These are phyloP conservation scores for Leptinotarsa texana DNA, from an alignment of 1,140 invertebrate genomes.

Conservation along the genomic window DNA sequence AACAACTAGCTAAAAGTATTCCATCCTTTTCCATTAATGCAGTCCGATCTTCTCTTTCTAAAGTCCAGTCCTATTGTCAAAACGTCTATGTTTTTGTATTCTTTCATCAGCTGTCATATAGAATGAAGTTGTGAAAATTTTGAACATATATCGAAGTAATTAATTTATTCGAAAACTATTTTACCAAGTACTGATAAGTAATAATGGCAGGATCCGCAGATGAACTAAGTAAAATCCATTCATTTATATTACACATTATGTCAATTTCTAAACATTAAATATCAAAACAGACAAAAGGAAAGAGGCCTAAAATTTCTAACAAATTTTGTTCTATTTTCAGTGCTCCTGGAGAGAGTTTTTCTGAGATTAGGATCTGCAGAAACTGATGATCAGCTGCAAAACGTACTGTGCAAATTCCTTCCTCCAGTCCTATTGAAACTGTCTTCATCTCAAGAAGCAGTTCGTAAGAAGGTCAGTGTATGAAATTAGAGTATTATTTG, in stretches of 20 bases:
- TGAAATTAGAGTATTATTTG: neutral
- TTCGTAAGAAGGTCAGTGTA: constrained; percentile 73
- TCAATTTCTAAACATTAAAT: neutral
- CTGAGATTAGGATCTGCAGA: constrained; percentile 85
- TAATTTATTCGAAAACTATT: too few relatives aligned
- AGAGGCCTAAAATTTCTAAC: neutral
- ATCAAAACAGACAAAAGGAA: neutral
- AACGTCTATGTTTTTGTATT: too few relatives aligned
- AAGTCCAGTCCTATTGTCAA: too few relatives aligned
- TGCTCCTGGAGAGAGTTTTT: constrained; percentile 86
- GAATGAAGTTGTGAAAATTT: too few relatives aligned
- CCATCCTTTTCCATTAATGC: too few relatives aligned
- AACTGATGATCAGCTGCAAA: constrained; percentile 85
- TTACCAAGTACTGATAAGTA: neutral
- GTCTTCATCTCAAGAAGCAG: constrained; percentile 81
- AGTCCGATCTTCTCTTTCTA: too few relatives aligned
- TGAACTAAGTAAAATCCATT: constrained; percentile 59
- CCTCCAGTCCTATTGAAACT: constrained; percentile 88
- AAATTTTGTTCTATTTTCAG: constrained; percentile 56
- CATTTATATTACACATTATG: constrained; percentile 14
- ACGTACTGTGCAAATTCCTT: constrained; percentile 81
- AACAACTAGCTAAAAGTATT: too few relatives aligned
- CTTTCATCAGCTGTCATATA: too few relatives aligned
- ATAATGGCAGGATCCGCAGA: constrained; percentile 59
- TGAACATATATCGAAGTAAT: too few relatives aligned